These are phyloP conservation scores for Lagodon rhomboides DNA, from an alignment of 2,797 vertebrate species.

Conservation along the genomic window DNA sequence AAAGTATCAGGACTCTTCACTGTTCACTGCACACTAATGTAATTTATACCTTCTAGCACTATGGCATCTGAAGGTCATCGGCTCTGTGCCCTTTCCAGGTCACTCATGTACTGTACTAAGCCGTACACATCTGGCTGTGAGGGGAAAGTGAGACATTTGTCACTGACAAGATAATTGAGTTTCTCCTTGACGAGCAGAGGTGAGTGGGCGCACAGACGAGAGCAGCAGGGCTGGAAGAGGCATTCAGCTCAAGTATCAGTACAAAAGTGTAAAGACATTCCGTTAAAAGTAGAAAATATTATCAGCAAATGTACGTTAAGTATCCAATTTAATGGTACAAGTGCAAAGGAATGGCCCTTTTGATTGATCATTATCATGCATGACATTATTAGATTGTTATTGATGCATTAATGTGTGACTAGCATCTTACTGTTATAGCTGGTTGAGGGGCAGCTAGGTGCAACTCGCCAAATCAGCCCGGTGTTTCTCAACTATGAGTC, in stretches of 20 bases:
- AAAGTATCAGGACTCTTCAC: background rate
- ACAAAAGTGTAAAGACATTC: background rate
- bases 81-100: conserved; percentile 4
- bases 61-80: conserved; percentile 4
- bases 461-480: too few relatives aligned
- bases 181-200: conserved; percentile 37
- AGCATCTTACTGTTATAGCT: too few relatives aligned
- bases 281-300: background rate
- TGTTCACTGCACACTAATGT: background rate
- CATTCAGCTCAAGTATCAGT: background rate
- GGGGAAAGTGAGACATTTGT: conserved; percentile 48
- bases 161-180: conserved; percentile 52
- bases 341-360: background rate
- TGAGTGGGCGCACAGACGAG: conserved; percentile 11
- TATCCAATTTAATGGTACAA: background rate
- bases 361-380: background rate
- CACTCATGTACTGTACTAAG: conserved; percentile 2
- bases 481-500: too few relatives aligned
- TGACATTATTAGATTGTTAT: background rate
- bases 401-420: background rate
- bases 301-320: background rate
- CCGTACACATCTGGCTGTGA: conserved; percentile 15
- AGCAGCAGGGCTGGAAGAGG: background rate
- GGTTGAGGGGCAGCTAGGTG: too few relatives aligned
- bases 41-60: background rate